These are phyloP conservation scores for Siphamia tubifer DNA, from an alignment of 2,113 vertebrate species.

Conservation along the genomic window DNA sequence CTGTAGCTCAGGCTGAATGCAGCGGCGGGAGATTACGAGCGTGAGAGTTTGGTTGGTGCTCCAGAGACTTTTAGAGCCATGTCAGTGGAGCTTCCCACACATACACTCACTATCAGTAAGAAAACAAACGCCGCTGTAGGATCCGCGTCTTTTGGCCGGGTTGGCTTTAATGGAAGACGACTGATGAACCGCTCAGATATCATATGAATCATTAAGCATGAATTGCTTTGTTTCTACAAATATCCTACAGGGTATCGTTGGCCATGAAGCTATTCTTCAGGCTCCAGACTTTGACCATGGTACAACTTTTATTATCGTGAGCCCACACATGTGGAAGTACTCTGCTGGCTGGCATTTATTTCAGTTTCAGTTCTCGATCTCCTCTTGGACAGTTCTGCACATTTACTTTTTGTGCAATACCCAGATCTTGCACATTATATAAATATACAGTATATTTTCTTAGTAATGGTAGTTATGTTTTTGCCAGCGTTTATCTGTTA, in stretches of 20 bases:
- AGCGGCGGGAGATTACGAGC: constrained; percentile 61
- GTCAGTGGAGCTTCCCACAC: constrained; percentile 15
- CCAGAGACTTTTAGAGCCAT: constrained; percentile 23
- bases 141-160: neutral
- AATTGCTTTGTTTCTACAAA: no score
- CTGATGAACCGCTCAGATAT: neutral
- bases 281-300: no score
- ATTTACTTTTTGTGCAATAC: no score
- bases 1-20: constrained; percentile 64
- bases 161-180: neutral
- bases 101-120: neutral
- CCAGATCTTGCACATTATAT: no score
- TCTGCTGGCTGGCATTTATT: neutral
- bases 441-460: no score
- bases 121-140: constrained; percentile 4
- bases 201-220: neutral
- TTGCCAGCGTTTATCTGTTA: no score
- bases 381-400: no score
- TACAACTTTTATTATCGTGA: neutral
- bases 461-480: no score
- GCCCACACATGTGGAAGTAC: neutral
- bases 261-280: no score
- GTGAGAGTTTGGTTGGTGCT: constrained; percentile 62
- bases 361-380: constrained; percentile 32
- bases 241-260: no score